Conservation (phyloP, 2,888 invertebrate genomes). For the Andrena bicolor region DNA sequence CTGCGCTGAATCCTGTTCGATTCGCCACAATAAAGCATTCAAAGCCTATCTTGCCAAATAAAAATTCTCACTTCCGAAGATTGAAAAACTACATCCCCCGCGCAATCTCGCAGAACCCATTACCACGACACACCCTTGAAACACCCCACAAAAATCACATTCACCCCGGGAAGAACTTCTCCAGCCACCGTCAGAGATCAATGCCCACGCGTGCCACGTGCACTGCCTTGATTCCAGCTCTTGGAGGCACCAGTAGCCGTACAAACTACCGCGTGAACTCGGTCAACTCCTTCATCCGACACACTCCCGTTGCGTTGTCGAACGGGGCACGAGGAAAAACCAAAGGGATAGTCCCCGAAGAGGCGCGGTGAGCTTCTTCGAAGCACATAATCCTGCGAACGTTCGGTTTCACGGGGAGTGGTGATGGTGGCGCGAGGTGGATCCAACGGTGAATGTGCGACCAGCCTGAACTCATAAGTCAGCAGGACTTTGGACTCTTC, state of each 20-base stretch:
- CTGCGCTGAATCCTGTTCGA: neutral
- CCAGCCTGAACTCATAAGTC: slow-evolving; percentile 41
- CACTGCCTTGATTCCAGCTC: neutral
- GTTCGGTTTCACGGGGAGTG: neutral
- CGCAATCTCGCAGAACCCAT: no score
- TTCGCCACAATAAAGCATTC: neutral
- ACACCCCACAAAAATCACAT: neutral
- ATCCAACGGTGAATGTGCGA: slow-evolving; percentile 14
- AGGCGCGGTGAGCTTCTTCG: slow-evolving; percentile 8
- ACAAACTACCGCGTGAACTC: slow-evolving; percentile 21
- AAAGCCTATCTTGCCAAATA: no score
- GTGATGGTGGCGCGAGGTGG: neutral
- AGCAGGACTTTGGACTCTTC: slow-evolving; percentile 37
- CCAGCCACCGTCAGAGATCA: no score
- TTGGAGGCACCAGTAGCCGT: neutral
- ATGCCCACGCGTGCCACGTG: no score
- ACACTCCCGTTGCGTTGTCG: slow-evolving; percentile 1
- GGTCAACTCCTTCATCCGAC: slow-evolving; percentile 21
- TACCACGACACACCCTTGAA: neutral
- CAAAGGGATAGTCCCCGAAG: slow-evolving; percentile 7
- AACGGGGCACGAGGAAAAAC: neutral
- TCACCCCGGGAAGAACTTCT: neutral
- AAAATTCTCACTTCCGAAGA: no score
- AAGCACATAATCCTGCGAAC: slow-evolving; percentile 7
- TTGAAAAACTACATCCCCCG: no score